Conservation (phyloP, 2,888 invertebrate genomes). For the Hedychridium roseum region DNA sequence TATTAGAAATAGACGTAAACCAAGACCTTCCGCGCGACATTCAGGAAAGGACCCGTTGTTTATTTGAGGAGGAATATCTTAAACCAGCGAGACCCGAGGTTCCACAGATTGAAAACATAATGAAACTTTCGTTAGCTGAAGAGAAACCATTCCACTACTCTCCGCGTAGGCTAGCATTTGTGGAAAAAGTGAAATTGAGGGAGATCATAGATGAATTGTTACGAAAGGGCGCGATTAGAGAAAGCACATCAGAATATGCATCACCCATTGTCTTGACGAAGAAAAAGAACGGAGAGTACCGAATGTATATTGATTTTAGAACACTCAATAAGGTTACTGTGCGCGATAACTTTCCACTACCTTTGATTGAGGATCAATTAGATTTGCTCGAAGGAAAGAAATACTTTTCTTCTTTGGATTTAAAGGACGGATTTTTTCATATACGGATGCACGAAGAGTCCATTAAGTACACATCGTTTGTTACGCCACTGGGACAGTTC, state of each 20-base stretch:
- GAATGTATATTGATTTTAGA: neutral
- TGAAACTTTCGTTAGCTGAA: no score
- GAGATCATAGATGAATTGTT: neutral
- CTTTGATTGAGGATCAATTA: constrained; percentile 1
- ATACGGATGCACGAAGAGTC: constrained; percentile 5
- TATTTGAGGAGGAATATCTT: no score
- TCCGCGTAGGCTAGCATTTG: neutral
- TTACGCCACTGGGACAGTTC: constrained; percentile 9
- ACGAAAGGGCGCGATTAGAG: neutral
- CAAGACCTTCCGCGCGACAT: no score
- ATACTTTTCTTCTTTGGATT: neutral
- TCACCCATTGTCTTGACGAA: constrained; percentile 2
- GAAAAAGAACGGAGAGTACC: neutral
- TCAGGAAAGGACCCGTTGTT: no score
- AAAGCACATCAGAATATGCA: constrained; percentile 2
- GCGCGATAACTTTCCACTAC: constrained; percentile 1
- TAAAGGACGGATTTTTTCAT: constrained; percentile 3
- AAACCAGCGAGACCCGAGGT: no score
- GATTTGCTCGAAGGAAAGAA: neutral
- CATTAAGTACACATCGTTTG: constrained; percentile 5
- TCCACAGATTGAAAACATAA: no score
- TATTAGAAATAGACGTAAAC: no score
- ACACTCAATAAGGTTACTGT: neutral
- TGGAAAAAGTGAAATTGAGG: neutral
- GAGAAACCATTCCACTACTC: no score